A percentile compares a stretch with the other conserved stretches of the same genome.
Conservation (phyloP, 2,113 vertebrate genomes). For the Mesitornis unicolor region DNA sequence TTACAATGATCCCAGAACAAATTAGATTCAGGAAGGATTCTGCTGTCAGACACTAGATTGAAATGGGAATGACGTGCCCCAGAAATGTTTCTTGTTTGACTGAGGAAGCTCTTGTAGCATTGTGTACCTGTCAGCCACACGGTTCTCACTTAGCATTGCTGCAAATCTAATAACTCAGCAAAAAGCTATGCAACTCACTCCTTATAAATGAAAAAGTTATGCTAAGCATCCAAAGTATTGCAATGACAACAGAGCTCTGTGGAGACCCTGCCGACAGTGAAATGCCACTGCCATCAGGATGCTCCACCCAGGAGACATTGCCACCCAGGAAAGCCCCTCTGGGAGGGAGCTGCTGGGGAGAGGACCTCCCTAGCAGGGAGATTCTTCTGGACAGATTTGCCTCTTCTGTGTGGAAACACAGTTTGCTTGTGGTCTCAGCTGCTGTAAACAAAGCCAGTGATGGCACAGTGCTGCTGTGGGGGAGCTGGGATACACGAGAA, state of each 20-base stretch:
- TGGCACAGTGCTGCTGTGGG: not conserved
- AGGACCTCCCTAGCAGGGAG: not conserved
- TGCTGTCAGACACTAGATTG: not conserved
- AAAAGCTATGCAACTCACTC: not conserved
- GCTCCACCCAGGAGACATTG: not conserved
- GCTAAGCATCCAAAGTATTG: not conserved
- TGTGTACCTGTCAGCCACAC: not conserved
- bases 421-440: not conserved
- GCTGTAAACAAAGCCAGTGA: not conserved
- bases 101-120: not conserved
- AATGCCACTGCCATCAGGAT: not conserved
- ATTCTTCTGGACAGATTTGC: not conserved
- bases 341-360: not conserved
- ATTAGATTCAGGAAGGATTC: not conserved
- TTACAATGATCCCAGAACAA: not conserved
- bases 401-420: not conserved
- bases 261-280: not conserved
- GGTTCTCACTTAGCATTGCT: not conserved
- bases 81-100: not conserved
- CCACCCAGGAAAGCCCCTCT: not conserved
- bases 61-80: not conserved
- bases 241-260: not conserved
- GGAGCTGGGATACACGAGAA: not conserved
- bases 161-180: not conserved
- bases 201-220: not conserved